phyloP scores from a whole-genome alignment of 2,797 vertebrate genomes.

The Sebastes nivosus region DNA sequence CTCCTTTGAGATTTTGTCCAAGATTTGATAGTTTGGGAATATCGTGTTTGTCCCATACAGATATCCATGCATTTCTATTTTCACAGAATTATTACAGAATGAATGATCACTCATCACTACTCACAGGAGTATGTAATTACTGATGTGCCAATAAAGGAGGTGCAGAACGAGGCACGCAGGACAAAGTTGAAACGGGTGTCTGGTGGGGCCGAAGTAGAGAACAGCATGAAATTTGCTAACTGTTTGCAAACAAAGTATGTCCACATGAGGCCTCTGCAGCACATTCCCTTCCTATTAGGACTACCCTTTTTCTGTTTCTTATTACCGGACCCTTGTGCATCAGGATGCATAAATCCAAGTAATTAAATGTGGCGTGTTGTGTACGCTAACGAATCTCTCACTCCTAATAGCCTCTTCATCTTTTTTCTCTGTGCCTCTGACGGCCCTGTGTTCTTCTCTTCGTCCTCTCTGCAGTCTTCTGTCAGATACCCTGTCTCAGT shows the following conservation, averaged over 20 bases:
- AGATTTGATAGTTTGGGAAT: constrained; percentile 33
- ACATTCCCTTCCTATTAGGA: constrained; percentile 52
- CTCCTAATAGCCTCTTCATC: constrained; percentile 10
- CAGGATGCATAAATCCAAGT: constrained; percentile 50
- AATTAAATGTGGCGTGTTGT: constrained; percentile 47
- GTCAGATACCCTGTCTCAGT: constrained; percentile 94
- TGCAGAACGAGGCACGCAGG: constrained; percentile 28
- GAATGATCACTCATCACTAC: constrained; percentile 39
- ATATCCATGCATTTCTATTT: constrained; percentile 41
- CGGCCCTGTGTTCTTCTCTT: not conserved
- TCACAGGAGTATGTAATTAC: constrained; percentile 35
- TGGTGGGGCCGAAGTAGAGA: constrained; percentile 26
- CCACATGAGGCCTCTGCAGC: constrained; percentile 43
- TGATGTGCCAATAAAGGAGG: constrained; percentile 10
- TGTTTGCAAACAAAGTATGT: constrained; percentile 52
- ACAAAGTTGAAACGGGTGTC: constrained; percentile 46
- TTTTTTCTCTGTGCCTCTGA: not conserved
- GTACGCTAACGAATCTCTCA: constrained; percentile 16
- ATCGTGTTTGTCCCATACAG: constrained; percentile 8
- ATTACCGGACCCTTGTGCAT: constrained; percentile 44
- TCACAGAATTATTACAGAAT: constrained; percentile 19
- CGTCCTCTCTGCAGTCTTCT: constrained; percentile 85
- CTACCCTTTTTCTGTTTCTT: constrained; percentile 47
- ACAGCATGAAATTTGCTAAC: constrained; percentile 40
- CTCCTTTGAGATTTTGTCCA: constrained; percentile 30